These are phyloP conservation scores for Eulithis prunata DNA, from an alignment of 2,888 invertebrate species.

Conservation along the genomic window DNA sequence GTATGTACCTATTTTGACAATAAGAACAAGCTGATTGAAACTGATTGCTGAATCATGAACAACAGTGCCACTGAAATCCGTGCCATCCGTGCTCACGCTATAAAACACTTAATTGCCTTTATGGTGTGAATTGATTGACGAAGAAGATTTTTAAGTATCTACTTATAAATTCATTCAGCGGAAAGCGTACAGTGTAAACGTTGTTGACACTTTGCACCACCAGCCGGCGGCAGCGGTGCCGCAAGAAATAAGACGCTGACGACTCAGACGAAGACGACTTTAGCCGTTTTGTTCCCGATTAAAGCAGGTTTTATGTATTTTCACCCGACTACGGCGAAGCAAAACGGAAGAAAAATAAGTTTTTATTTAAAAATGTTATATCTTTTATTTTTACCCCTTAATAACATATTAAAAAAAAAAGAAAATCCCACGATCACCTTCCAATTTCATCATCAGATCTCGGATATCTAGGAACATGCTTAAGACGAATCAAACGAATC, in stretches of 20 bases:
- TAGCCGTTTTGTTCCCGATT: no score
- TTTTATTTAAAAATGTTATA: no score
- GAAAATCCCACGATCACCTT: no score
- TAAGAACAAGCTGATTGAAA: slow-evolving; percentile 6
- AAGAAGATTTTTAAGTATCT: slow-evolving; percentile 24
- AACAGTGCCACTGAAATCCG: slow-evolving; percentile 12
- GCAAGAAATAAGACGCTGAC: not conserved
- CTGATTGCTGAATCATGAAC: slow-evolving; percentile 11
- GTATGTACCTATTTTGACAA: not conserved
- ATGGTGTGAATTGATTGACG: slow-evolving; percentile 31
- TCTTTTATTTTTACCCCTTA: no score
- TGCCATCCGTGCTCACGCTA: not conserved
- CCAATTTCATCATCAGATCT: no score
- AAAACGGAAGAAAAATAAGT: no score
- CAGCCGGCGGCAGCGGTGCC: not conserved
- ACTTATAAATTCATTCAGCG: slow-evolving; percentile 35
- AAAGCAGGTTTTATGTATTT: no score
- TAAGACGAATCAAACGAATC: no score
- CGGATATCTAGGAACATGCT: no score
- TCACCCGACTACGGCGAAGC: no score
- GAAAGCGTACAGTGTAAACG: slow-evolving; percentile 5
- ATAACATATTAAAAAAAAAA: no score
- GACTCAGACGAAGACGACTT: not conserved
- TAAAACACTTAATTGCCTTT: slow-evolving; percentile 14
- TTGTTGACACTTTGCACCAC: not conserved